Base-by-base conservation (phyloP, 2,888 invertebrate species). In the Ennomos erosarius region DNA sequence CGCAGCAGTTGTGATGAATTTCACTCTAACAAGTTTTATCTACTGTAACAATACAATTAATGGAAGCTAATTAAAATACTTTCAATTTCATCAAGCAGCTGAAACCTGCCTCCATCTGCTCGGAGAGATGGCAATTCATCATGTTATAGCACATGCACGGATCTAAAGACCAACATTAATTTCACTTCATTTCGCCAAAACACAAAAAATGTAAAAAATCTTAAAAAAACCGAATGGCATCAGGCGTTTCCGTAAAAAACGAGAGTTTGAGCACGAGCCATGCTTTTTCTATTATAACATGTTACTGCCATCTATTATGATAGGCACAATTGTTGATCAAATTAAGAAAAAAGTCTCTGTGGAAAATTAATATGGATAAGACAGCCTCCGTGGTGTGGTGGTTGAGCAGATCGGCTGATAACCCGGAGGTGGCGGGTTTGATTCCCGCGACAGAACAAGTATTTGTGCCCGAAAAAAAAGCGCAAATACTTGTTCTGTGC, bases 191-290 rank as follows among this genome's bases (percentile, higher is more conserved):
- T 79, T 76, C 79, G 74, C 77, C 76, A 70, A 79, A 79, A 75
- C 68, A 78, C 74, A 81, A 84, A 81, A 79, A 71, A 70, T 47
- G 62, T 65, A 76, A 79, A 85, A 83, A 76, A 64, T 59, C 26
- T 13, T 39, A 40, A 61, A 52, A 55, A 57, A 39, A 35, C 50
- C 57, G 67, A 81, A 83, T 77, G 76, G 79, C 82, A 79, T 72
- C 67, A 69, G 67, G 66, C 72, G 78, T 76, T 85, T 84, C 82
- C 84, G 77, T 86, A 88, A 87, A 86, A 88, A 88, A 87, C 77
- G 85, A 87, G 83, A 88, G 86, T 87, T 69, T 74, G 75, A 36
- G 89, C 91, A 89, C 91, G 91, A 85, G 91, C 87, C 82, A 78
- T 73, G 71, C 76, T 75, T 75, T 74, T 77, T 80, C 76, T 76